phyloP scores from a whole-genome alignment of 2,888 invertebrate species.

The Neoascia interrupta region DNA sequence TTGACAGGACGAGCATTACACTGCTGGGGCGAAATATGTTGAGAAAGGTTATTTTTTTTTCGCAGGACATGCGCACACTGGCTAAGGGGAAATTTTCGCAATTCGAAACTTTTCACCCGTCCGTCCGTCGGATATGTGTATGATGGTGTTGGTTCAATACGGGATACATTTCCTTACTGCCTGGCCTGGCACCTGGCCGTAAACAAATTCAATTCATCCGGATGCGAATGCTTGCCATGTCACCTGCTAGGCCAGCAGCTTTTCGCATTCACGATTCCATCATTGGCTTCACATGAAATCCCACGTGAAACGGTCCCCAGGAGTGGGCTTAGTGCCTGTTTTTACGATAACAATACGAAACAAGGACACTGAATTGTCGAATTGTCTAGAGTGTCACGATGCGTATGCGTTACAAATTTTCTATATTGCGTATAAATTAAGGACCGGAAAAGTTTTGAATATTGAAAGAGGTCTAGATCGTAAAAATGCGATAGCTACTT shows the following conservation, averaged over 20 bases:
- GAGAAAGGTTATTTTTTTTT: conserved; percentile 69
- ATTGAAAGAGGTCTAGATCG: conserved; percentile 43
- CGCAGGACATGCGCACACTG: conserved; percentile 56
- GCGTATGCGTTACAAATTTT: conserved; percentile 55
- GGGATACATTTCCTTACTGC: conserved; percentile 14
- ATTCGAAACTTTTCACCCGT: conserved; percentile 58
- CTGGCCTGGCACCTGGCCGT: conserved; percentile 30
- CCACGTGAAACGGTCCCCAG: conserved; percentile 44
- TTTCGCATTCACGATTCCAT: conserved; percentile 12
- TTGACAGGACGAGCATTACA: conserved; percentile 51
- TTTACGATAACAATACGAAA: conserved; percentile 56
- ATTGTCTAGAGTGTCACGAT: conserved; percentile 50
- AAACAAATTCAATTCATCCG: conserved; percentile 42
- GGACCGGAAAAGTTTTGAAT: conserved; percentile 50
- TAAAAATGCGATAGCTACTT: conserved; percentile 40
- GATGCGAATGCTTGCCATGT: conserved; percentile 29
- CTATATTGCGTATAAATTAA: conserved; percentile 56
- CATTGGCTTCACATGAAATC: conserved; percentile 45
- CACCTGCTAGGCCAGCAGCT: conserved; percentile 29
- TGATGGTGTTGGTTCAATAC: too few species aligned
- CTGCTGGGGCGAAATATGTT: conserved; percentile 32
- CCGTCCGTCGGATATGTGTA: too few species aligned
- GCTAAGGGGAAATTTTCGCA: conserved; percentile 57
- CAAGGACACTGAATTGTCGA: conserved; percentile 56
- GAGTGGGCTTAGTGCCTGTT: conserved; percentile 48